A percentile compares a stretch with the other conserved stretches of the same genome.
Evolutionary conservation across 2,888 invertebrate species (phyloP).

Genomic region (Junonia oenone): DNA sequence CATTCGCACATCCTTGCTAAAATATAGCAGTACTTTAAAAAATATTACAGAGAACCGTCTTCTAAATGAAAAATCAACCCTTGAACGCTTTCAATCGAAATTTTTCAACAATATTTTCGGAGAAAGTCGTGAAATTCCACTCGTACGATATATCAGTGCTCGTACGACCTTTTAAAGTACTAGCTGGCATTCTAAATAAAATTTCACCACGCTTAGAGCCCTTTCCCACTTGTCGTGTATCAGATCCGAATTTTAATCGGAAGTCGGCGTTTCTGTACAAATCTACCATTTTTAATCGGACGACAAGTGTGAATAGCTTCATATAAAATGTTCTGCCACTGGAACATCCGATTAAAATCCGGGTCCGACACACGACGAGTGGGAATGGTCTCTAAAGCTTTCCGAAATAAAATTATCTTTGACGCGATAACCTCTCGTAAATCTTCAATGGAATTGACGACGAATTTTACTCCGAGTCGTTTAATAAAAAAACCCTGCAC

Average conservation of each 20-base stretch:
- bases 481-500: constrained; percentile 33
- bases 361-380: no score
- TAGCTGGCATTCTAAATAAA: background rate
- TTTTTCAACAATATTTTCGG: background rate
- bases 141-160: background rate
- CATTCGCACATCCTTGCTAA: no score
- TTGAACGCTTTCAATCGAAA: background rate
- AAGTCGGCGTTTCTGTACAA: no score
- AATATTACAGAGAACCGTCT: background rate
- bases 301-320: no score
- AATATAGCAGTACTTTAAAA: background rate
- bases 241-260: no score
- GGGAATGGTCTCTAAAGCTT: no score
- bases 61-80: background rate
- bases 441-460: constrained; percentile 27
- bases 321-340: no score
- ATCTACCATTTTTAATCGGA: no score
- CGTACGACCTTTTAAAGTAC: constrained; percentile 6
- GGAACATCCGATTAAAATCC: no score
- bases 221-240: no score
- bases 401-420: constrained; percentile 22
- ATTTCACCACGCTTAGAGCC: background rate
- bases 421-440: constrained; percentile 24
- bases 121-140: constrained; percentile 1
- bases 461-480: constrained; percentile 19